Conservation (phyloP, 2,888 invertebrate species). For the Chymomyza caudatula region DNA sequence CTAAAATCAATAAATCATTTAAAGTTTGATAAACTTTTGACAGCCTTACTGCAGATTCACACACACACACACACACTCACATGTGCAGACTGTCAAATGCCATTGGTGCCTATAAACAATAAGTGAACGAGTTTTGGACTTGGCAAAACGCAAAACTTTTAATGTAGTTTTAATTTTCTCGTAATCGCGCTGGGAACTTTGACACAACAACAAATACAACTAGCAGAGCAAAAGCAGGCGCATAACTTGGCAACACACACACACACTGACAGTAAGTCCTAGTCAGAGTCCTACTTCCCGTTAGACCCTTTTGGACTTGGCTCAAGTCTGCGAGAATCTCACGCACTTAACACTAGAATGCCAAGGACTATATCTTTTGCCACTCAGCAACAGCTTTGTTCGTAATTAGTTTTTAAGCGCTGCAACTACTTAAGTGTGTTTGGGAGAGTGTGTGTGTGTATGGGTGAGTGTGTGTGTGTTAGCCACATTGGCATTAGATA, state of each 20-base stretch:
- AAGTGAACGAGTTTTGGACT: neutral
- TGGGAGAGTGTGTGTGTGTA: constrained; percentile 21
- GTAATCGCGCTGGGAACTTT: constrained; percentile 59
- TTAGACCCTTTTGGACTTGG: constrained; percentile 11
- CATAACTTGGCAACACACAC: constrained; percentile 23
- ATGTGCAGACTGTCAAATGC: neutral
- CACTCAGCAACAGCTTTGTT: constrained; percentile 49
- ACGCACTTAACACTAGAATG: constrained; percentile 40
- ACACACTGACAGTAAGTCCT: neutral
- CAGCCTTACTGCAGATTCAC: neutral
- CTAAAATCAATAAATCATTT: constrained; percentile 37
- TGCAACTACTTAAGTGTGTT: constrained; percentile 23
- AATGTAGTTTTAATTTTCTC: constrained; percentile 73
- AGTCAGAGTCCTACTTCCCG: neutral
- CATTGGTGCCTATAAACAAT: neutral
- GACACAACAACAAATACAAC: constrained; percentile 16
- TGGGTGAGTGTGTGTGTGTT: constrained; percentile 31
- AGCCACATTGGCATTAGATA: constrained; percentile 46
- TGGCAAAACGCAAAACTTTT: constrained; percentile 51
- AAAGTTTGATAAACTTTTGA: constrained; percentile 6
- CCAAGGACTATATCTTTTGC: constrained; percentile 12
- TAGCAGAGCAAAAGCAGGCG: constrained; percentile 7
- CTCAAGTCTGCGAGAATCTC: constrained; percentile 33
- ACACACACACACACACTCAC: constrained; percentile 13
- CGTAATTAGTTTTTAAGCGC: constrained; percentile 70